A percentile compares a stretch with the other conserved stretches of the same genome.
These are phyloP conservation scores for Muscicapa comitata DNA, from an alignment of 2,797 vertebrate genomes.

Conservation along the genomic window DNA sequence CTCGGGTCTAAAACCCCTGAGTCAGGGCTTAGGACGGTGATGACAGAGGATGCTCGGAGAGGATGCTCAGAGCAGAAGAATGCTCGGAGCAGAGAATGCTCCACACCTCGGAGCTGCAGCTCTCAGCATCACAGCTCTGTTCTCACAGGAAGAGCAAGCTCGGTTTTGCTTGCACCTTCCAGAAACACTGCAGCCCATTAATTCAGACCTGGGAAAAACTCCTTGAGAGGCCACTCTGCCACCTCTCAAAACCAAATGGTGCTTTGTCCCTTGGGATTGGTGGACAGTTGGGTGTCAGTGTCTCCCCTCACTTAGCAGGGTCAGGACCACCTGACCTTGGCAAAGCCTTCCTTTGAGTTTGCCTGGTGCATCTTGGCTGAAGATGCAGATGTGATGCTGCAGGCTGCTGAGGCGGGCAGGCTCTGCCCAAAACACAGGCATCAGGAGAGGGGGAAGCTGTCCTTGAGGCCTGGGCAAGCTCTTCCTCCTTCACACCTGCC, in stretches of 20 bases:
- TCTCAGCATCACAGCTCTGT: neutral
- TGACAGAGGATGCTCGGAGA: neutral
- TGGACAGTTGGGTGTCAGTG: rapidly evolving
- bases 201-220: neutral
- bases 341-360: neutral
- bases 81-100: neutral
- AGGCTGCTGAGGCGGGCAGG: neutral
- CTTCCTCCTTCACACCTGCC: neutral
- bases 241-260: neutral
- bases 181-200: neutral
- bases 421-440: neutral
- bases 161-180: neutral
- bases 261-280: neutral
- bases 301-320: rapidly evolving
- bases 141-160: neutral
- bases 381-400: neutral
- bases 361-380: rapidly evolving
- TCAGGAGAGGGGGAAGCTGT: rapidly evolving
- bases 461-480: neutral
- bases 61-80: neutral
- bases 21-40: neutral
- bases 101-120: rapidly evolving
- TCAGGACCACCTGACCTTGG: neutral
- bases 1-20: neutral
- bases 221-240: neutral